These are phyloP conservation scores for Oenanthe melanoleuca DNA, from an alignment of 2,113 vertebrate genomes.

Conservation along the genomic window DNA sequence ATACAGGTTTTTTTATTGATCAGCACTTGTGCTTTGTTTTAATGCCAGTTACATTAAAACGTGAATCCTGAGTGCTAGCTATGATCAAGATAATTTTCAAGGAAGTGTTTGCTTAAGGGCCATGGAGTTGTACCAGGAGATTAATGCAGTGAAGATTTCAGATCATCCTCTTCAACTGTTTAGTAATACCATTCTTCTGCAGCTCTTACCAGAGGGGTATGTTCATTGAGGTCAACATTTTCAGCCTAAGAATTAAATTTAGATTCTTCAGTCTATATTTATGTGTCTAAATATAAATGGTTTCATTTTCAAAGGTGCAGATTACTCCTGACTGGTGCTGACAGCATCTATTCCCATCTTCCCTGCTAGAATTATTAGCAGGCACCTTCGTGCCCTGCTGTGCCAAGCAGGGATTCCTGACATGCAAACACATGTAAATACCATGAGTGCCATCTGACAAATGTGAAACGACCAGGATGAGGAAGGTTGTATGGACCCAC, in stretches of 20 bases:
- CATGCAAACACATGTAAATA: conserved; percentile 56
- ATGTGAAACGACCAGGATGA: conserved; percentile 2
- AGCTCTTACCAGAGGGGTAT: neutral
- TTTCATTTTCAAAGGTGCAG: conserved; percentile 61
- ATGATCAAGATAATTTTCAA: neutral
- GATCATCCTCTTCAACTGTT: neutral
- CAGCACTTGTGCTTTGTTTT: neutral
- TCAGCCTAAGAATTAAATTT: conserved; percentile 42
- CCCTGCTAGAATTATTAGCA: conserved; percentile 31
- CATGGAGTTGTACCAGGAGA: neutral
- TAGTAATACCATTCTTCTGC: neutral
- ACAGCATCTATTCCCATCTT: conserved; percentile 55
- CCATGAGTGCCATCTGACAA: conserved; percentile 34
- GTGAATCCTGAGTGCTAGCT: neutral
- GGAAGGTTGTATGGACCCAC: neutral
- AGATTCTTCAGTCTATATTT: conserved; percentile 53
- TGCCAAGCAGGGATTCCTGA: conserved; percentile 58
- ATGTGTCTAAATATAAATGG: conserved; percentile 37
- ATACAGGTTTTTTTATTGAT: neutral
- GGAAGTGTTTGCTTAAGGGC: neutral
- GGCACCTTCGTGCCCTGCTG: neutral
- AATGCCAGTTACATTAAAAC: neutral
- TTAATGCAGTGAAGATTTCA: neutral
- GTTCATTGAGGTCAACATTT: conserved; percentile 43
- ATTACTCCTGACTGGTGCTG: neutral